These are phyloP conservation scores for Mastomys natalensis DNA, from an alignment of 2,113 vertebrate species.

Conservation along the genomic window DNA sequence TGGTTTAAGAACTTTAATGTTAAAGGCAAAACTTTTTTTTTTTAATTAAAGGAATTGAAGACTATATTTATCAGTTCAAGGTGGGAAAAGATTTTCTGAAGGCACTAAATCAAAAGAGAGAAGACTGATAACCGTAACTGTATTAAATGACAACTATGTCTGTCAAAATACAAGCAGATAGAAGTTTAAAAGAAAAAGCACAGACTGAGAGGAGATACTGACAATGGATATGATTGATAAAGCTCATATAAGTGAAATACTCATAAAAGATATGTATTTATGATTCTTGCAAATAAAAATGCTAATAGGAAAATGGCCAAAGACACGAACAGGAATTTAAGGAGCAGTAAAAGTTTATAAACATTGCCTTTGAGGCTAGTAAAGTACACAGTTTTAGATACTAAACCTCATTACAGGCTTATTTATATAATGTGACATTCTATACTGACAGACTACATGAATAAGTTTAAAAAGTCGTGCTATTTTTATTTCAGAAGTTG, in stretches of 20 bases:
- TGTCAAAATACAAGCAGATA: neutral
- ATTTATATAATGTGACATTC: constrained; percentile 92
- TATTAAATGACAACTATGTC: neutral
- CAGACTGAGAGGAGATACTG: neutral
- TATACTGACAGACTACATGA: constrained; percentile 88
- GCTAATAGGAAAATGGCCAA: neutral
- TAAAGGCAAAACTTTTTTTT: neutral
- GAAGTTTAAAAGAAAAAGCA: neutral
- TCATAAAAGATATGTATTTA: neutral
- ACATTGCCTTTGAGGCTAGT: constrained; percentile 83
- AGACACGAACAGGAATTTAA: neutral
- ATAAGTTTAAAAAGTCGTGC: constrained; percentile 85
- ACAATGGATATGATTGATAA: neutral
- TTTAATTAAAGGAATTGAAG: neutral
- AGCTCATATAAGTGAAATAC: neutral
- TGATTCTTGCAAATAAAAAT: neutral
- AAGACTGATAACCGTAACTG: neutral
- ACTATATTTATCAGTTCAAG: neutral
- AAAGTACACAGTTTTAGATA: constrained; percentile 87
- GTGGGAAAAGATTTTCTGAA: neutral
- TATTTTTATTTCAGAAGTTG: constrained; percentile 85
- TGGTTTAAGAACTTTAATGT: neutral
- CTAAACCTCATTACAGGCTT: constrained; percentile 90
- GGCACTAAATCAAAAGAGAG: neutral
- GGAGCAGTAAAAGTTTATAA: neutral